A percentile compares a stretch with the other conserved stretches of the same genome.
Conservation (phyloP, 37 sponge, comb jelly and placozoan species). For the Diacarnus erythraeanus region DNA sequence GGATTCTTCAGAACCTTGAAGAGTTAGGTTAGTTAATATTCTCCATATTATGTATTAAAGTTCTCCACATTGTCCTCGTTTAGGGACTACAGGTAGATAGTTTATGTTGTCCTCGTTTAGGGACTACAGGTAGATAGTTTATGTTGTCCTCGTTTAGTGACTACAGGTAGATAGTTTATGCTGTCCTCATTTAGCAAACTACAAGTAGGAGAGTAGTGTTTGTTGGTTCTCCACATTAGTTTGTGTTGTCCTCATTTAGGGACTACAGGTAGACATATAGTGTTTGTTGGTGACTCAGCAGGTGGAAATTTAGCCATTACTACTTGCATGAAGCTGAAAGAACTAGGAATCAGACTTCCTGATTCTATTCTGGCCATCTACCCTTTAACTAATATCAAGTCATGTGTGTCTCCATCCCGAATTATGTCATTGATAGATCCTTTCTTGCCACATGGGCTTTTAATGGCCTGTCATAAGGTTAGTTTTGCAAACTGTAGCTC, state of each 20-base stretch:
- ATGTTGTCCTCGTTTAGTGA: constrained; percentile 80
- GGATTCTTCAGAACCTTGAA: constrained; percentile 81
- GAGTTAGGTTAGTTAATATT: constrained; percentile 42
- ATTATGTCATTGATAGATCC: constrained; percentile 83
- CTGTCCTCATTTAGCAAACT: background rate
- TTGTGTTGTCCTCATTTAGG: constrained; percentile 52
- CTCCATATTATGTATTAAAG: too few relatives aligned
- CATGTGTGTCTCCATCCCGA: constrained; percentile 78
- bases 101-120: constrained; percentile 28
- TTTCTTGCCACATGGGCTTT: constrained; percentile 80
- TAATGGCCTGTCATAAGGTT: constrained; percentile 77
- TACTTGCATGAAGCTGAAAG: constrained; percentile 68
- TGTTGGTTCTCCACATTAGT: background rate
- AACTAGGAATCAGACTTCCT: constrained; percentile 78
- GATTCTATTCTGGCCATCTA: constrained; percentile 82
- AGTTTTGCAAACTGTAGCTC: too few relatives aligned
- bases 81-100: background rate
- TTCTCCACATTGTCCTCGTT: background rate
- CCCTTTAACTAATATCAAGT: constrained; percentile 34
- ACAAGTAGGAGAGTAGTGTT: background rate
- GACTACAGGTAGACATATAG: constrained; percentile 81
- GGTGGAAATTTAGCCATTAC: constrained; percentile 88
- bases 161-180: constrained; percentile 82
- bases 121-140: constrained; percentile 85
- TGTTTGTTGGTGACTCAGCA: constrained; percentile 92